Evolutionary conservation across 1,140 invertebrate species (phyloP), one percentile per base, ranked within the genome.

Genomic region (Bathynomus jamesi): DNA sequence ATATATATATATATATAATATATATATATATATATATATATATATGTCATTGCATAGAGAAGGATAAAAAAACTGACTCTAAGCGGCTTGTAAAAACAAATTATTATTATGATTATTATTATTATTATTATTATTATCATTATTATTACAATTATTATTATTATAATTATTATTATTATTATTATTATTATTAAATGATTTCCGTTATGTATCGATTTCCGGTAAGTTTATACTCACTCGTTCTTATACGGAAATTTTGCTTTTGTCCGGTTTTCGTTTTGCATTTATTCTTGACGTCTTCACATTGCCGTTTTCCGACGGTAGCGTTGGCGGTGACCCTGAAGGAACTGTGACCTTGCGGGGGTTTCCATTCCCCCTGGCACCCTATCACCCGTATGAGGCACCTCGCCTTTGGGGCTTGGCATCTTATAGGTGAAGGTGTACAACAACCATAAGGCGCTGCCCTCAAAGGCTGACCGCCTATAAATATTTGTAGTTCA

Each of bases 1-100:
- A 21, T n/a, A 64, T 64, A 64, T 21, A 21, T n/a, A n/a, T 64
- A 64, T 64, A 64, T 64, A 64, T 64, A 64, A 64, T 64, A 64
- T 64, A 64, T 64, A 64, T 64, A 64, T 64, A 64, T 64, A 64
- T 64, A 64, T 63, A 64, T 64, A 64, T 64, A 64, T 64, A 64
- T 64, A 64, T 64, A 64, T 64, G 17, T 17, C 21, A 53, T n/a
- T n/a, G n/a, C n/a, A n/a, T n/a, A n/a, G n/a, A n/a, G n/a, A n/a
- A n/a, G n/a, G n/a, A n/a, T n/a, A n/a, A n/a, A n/a, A n/a, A n/a
- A n/a, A n/a, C n/a, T n/a, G n/a, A n/a, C n/a, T n/a, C n/a, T n/a
- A n/a, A n/a, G n/a, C n/a, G n/a, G n/a, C 40, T 46, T 46, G 10
- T n/a, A 46, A 46, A 46, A n/a, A 10, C n/a, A n/a, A n/a, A n/a